Percentiles rank a stretch among this genome's conserved stretches.
Conservation (phyloP, 1,140 invertebrate species). For the Mactra quadrangularis region DNA sequence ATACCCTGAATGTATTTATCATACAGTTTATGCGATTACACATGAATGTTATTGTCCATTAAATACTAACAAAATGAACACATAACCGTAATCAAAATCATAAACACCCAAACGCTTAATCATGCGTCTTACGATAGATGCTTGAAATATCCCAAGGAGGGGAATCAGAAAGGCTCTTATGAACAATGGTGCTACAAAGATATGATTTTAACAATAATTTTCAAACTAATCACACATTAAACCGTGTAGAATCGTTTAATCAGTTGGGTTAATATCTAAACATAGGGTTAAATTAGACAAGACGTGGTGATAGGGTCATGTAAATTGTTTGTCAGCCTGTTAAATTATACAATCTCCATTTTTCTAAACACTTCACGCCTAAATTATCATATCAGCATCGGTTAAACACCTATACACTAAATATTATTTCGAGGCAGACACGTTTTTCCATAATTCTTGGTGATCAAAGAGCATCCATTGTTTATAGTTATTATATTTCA, state of each 20-base stretch:
- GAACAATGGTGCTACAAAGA: no score
- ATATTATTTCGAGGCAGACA: slow-evolving; percentile 39
- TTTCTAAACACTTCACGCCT: not conserved
- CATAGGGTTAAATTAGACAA: no score
- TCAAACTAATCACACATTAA: no score
- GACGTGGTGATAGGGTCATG: no score
- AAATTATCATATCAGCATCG: not conserved
- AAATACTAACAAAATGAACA: slow-evolving; percentile 37
- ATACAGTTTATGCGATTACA: slow-evolving; percentile 21
- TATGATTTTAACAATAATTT: no score
- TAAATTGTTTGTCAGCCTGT: no score
- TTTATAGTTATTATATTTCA: slow-evolving; percentile 59
- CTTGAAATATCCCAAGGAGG: not conserved
- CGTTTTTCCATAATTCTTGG: not conserved
- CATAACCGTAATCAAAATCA: slow-evolving; percentile 32
- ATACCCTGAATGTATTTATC: slow-evolving; percentile 25
- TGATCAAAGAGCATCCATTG: slow-evolving; percentile 39
- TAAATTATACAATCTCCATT: not conserved
- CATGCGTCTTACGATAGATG: slow-evolving; percentile 8
- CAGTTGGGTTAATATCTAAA: no score
- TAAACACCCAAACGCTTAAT: slow-evolving; percentile 23
- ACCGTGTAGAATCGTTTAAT: no score
- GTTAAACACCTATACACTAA: not conserved
- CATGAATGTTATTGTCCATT: slow-evolving; percentile 45
- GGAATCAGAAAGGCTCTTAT: no score